Evolutionary conservation across 2,888 invertebrate species (phyloP).

Genomic region (Nematopogon swammerdamellus): DNA sequence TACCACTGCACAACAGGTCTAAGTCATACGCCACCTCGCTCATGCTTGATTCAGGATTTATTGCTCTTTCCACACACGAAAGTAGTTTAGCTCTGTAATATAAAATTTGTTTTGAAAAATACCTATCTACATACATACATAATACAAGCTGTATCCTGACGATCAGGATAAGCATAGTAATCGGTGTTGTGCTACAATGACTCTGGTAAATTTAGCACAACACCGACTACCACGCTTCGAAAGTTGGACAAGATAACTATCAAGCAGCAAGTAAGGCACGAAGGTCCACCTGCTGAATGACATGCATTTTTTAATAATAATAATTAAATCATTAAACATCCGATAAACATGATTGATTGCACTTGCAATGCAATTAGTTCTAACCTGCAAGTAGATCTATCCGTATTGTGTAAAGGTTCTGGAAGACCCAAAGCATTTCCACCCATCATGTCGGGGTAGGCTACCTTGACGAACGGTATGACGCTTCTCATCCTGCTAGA

Average conservation of each 20-base stretch:
- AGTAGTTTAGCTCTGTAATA: conserved; percentile 53
- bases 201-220: too few species aligned
- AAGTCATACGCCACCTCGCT: conserved; percentile 70
- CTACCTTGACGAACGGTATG: conserved; percentile 68
- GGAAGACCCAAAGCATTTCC: conserved; percentile 50
- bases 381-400: conserved; percentile 44
- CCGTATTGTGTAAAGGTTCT: conserved; percentile 60
- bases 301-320: conserved; percentile 3
- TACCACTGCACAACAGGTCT: conserved; percentile 38
- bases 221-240: too few species aligned
- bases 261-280: too few species aligned
- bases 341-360: neutral
- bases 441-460: conserved; percentile 71
- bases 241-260: too few species aligned
- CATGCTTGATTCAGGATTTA: conserved; percentile 56
- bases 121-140: too few species aligned
- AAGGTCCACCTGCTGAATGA: neutral
- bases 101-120: conserved; percentile 6
- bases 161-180: conserved; percentile 1
- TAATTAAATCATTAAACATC: neutral
- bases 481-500: conserved; percentile 60
- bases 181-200: too few species aligned
- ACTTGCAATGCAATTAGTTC: neutral
- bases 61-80: conserved; percentile 64
- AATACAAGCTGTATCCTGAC: too few species aligned